These are phyloP conservation scores for Ecdyonurus torrentis DNA, from an alignment of 2,888 invertebrate species.

Conservation along the genomic window DNA sequence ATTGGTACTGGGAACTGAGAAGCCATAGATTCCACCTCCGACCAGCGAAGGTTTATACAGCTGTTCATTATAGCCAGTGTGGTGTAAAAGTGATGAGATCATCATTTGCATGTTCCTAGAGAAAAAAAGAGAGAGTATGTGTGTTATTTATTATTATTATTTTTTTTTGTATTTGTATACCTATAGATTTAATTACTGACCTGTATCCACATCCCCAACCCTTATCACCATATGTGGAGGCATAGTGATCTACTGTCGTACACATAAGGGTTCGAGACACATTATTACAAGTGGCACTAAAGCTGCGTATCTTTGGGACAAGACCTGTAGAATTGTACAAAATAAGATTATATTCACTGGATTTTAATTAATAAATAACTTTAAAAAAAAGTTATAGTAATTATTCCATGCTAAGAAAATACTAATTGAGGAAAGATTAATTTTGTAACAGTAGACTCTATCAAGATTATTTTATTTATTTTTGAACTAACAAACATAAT, in stretches of 20 bases:
- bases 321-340: slow-evolving; percentile 20
- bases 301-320: slow-evolving; percentile 18
- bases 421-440: neutral
- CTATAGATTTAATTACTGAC: slow-evolving; percentile 14
- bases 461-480: no score
- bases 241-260: slow-evolving; percentile 70
- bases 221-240: slow-evolving; percentile 71
- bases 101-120: slow-evolving; percentile 75
- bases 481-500: no score
- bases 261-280: slow-evolving; percentile 56
- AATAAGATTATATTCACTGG: neutral
- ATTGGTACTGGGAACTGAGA: slow-evolving; percentile 1
- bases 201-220: slow-evolving; percentile 87
- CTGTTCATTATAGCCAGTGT: slow-evolving; percentile 49
- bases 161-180: slow-evolving; percentile 8
- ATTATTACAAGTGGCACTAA: slow-evolving; percentile 34
- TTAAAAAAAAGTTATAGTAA: neutral
- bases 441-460: neutral
- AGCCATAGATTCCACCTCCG: slow-evolving; percentile 18
- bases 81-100: slow-evolving; percentile 57
- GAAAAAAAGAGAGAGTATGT: slow-evolving; percentile 3
- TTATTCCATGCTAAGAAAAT: neutral
- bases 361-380: neutral
- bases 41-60: slow-evolving; percentile 26
- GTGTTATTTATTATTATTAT: neutral